Conservation (phyloP, 1,140 invertebrate species). For the Planococcus citri region DNA sequence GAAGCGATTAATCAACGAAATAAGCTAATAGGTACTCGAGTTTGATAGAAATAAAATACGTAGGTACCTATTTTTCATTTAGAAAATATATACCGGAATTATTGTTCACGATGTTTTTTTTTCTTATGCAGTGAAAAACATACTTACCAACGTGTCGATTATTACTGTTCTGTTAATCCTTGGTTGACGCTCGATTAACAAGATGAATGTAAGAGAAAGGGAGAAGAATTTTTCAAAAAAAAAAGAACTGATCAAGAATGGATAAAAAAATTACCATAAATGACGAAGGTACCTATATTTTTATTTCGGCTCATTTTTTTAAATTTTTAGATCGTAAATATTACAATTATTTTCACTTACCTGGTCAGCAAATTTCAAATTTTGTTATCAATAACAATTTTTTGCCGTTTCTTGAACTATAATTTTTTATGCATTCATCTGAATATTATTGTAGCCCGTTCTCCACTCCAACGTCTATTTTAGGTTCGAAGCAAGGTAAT, state of each 20-base stretch:
- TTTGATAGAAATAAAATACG: conserved; percentile 75
- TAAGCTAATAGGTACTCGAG: conserved; percentile 66
- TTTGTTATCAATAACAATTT: too few species aligned
- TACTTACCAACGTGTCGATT: conserved; percentile 86
- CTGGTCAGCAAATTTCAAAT: too few species aligned
- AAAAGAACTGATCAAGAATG: conserved; percentile 52
- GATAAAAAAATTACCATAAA: conserved; percentile 65
- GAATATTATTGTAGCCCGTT: too few species aligned
- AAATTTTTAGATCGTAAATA: not conserved
- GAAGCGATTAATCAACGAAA: conserved; percentile 68
- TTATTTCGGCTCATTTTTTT: not conserved
- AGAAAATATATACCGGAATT: not conserved
- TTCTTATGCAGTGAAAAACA: conserved; percentile 47
- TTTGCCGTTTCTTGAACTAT: too few species aligned
- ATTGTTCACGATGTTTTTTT: not conserved
- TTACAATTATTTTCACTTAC: too few species aligned
- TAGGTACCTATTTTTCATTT: conserved; percentile 31
- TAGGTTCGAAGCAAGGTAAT: too few species aligned
- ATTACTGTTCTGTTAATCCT: conserved; percentile 67
- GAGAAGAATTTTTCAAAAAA: conserved; percentile 49
- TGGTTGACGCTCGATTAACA: conserved; percentile 66
- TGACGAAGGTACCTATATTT: conserved; percentile 58
- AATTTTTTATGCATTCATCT: too few species aligned
- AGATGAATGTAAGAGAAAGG: conserved; percentile 51
- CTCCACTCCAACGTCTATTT: too few species aligned